Base-by-base conservation (phyloP, 2,888 invertebrate species). In the Habroteleia sp. region DNA sequence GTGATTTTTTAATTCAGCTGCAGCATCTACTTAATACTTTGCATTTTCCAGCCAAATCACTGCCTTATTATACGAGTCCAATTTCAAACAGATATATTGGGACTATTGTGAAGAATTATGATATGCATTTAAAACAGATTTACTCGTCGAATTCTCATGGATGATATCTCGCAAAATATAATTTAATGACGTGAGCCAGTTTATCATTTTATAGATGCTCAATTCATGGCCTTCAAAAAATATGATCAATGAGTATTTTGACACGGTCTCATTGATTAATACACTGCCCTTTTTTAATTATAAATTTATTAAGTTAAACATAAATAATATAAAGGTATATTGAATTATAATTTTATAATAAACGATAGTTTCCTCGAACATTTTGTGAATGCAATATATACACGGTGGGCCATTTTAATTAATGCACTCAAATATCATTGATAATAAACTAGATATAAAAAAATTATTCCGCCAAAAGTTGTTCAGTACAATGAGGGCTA, bases 1-100 rank as follows among this genome's bases (percentile, higher is more conserved):
- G 10, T 10, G 17, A 20, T 20, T 20, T 39, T 39, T 39, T 10
- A 39, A 10, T 20, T 8, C 5, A 7, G 14, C 11, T 8, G 44
- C 16, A 10, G 46, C 8, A 31, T 17, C 17, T 16, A 29, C 16
- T 46, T 46, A 29, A 46, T 46, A 31, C 46, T 29, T 46, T 46
- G 16, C 31, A 17, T 29, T 46, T n/a, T 7, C 46, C 29, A 10
- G 10, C 29, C 17, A 46, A 46, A 46, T 16, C 46, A 29, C 41
- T n/a, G 31, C 5, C 46, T 29, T 31, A 31, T 46, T 46, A 29
- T 31, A 46, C n/a, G 31, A 16, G 10, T 2, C 29, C 8, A 46
- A 29, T 46, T 46, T 17, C 16, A 29, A 46, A 46, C 16, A 29
- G 31, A 46, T 46, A 46, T 29, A 46, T 31, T 10, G 16, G 10